Evolutionary conservation across 2,113 vertebrate species (phyloP), one percentile per base, ranked within the genome.

Genomic region (Pampusana beccarii): DNA sequence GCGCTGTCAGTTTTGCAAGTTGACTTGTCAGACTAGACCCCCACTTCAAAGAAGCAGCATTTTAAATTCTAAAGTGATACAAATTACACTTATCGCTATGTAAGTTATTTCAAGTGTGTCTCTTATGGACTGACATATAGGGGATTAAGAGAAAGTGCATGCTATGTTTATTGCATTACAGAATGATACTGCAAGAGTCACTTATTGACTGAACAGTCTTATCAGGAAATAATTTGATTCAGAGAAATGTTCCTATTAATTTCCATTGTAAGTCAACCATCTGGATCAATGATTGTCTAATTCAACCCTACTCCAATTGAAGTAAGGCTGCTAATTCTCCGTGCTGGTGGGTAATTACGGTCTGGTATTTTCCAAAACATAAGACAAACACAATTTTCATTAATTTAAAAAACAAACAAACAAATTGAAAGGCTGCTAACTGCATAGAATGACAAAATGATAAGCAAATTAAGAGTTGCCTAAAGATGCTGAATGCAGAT

Each of bases 191-290:
- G 26, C 40, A 71, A 73, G 60, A 93, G 66, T 71, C 87, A 70
- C 26, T 94, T 93, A 95, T 77, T 94, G 95, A 93, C 86, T 81
- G 57, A 95, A 19, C 38, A 56, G 21, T 42, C 60, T 89, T 89
- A 94, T 65, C 42, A 78, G 40, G 62, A 92, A 95, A 89, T 87
- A 96, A 96, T 93, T 84, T 79, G 73, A 95, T 95, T 92, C 16
- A 42, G 20, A 58, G 31, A 90, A 94, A 80, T 77, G 60, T 57
- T 93, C 70, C 51, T 95, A 82, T 93, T 97, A 71, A 93, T 95
- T 85, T 91, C 48, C 54, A 26, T 87, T 92, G 36, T 77, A 90
- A 86, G 53, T 81, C 57, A 89, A 40, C 77, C 53, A 89, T 56
- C 60, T 91, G 88, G 84, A 96, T 93, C 81, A 89, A 94, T 95